phyloP scores from a whole-genome alignment of 2,113 vertebrate species.

The Halcyon malimbica region DNA sequence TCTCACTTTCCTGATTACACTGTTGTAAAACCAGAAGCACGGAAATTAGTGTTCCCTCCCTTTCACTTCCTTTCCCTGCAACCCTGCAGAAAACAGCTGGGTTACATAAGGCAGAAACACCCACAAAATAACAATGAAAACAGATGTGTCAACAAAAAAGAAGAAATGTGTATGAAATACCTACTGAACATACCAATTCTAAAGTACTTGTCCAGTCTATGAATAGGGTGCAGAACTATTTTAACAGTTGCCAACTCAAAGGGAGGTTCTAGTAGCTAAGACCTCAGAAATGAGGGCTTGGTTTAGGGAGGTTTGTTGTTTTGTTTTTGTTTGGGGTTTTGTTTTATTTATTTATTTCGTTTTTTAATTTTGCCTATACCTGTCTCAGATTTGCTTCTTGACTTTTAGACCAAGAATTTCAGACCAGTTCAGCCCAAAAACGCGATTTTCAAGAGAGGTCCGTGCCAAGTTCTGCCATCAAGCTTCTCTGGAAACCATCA shows the following conservation, averaged over 20 bases:
- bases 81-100: conserved; percentile 21
- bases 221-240: background rate
- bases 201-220: accelerated
- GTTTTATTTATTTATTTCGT: background rate
- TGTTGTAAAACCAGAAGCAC: background rate
- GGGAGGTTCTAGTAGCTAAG: background rate
- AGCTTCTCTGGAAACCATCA: background rate
- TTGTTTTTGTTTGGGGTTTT: too few relatives aligned
- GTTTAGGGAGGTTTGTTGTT: background rate
- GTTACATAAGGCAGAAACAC: conserved; percentile 6
- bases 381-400: background rate
- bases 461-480: background rate
- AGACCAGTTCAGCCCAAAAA: background rate
- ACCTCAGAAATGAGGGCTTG: background rate
- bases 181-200: background rate
- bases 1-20: background rate
- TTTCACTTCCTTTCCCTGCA: conserved; percentile 36
- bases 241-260: background rate
- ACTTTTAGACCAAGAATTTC: background rate
- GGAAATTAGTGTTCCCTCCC: background rate
- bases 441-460: background rate
- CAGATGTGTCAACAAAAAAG: background rate
- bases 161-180: background rate
- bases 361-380: background rate
- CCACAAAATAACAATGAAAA: conserved; percentile 7